These are phyloP conservation scores for Neomonachus schauinslandi DNA, from an alignment of 2,113 vertebrate species.

Conservation along the genomic window DNA sequence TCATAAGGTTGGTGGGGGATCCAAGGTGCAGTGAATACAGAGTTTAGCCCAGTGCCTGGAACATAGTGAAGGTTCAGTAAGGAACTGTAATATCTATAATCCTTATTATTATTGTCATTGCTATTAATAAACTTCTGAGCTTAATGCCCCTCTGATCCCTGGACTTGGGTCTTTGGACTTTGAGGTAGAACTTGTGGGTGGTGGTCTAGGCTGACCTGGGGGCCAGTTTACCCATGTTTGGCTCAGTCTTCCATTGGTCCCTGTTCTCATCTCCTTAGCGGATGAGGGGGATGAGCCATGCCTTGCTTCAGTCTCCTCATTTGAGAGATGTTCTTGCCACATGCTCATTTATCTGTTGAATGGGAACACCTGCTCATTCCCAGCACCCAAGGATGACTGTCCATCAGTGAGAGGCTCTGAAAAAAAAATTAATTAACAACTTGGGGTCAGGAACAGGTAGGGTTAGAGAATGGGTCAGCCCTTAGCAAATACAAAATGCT, in stretches of 20 bases:
- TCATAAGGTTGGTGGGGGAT: neutral
- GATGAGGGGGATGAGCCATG: neutral
- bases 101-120: neutral
- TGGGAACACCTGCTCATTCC: neutral
- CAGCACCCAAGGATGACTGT: neutral
- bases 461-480: neutral
- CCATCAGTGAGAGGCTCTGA: neutral
- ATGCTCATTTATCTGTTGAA: neutral
- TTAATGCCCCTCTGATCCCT: neutral
- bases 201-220: neutral
- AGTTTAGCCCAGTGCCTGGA: neutral
- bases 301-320: neutral
- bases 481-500: neutral
- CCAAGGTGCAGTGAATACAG: neutral
- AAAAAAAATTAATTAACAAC: neutral
- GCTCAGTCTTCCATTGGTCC: neutral
- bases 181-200: neutral
- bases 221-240: neutral
- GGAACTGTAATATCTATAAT: neutral
- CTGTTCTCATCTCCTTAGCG: neutral
- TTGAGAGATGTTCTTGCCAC: neutral
- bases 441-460: neutral
- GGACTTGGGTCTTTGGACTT: neutral
- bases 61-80: neutral
- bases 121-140: neutral